Evolutionary conservation across 2,797 vertebrate species (phyloP), one percentile per base, ranked within the genome.

Genomic region (Zalophus californianus): DNA sequence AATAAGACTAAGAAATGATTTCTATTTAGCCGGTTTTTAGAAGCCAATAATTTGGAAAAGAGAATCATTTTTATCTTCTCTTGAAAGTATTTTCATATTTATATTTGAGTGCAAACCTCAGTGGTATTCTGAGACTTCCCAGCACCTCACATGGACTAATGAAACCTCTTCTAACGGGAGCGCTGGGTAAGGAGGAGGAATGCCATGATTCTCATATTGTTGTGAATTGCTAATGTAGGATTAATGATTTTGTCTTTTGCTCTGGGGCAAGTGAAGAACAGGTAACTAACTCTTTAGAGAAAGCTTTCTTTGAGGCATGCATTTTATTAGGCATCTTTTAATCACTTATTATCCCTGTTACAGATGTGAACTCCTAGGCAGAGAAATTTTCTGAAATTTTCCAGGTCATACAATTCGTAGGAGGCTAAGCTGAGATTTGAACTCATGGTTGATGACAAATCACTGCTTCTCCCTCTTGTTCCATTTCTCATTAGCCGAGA

Each of bases 81-180:
- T 86, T 62, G 62, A 15, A 64, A 90, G 44, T 41, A n/a, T 72
- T 66, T 91, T 84, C 90, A 3, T 41, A 5, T 95, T 94, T 94
- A 23, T 54, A 27, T 41, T 88, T 86, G 44, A 62, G 7, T 35
- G 2, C 89, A 73, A 72, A 41, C 52, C 41, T 54, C 32, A 58
- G 35, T 70, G 41, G 18, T 35, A n/a, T 79, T 80, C 32, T 91
- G 52, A 84, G 80, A 90, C 41, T 48, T n/a, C 38, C 2, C 1
- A 78, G 29, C 14, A 6, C 8, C 9, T 75, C 25, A 23, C 9
- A 21, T 85, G 44, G 91, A 60, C 38, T 52, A 75, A n/a, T 44
- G 54, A 80, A 79, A 73, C 25, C 41, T 73, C 25, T 44, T 73
- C 7, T 14, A 48, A 44, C 10, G 15, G 27, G 15, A 48, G 16